Evolutionary conservation across 2,113 vertebrate species (phyloP).

Genomic region (Trichechus manatus): DNA sequence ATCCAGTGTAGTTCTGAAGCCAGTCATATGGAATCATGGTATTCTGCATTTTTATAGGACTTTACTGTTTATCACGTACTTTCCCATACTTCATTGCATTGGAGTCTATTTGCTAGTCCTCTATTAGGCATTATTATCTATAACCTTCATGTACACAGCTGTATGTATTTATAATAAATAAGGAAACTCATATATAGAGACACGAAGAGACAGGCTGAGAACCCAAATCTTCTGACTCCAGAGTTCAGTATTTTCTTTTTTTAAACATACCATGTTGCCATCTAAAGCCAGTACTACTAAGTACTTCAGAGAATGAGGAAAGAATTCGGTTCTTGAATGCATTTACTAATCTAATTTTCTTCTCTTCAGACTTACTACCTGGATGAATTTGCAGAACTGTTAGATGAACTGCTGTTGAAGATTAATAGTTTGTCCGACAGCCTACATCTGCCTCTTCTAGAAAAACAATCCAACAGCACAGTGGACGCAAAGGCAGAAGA

Average conservation of each 20-base stretch:
- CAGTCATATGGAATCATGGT: accelerated
- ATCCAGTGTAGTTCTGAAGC: background rate
- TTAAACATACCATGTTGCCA: background rate
- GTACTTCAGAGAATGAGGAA: background rate
- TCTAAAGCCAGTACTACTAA: accelerated
- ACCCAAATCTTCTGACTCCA: background rate
- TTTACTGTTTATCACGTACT: background rate
- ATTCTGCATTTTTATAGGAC: background rate
- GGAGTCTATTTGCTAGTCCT: accelerated
- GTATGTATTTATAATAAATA: accelerated
- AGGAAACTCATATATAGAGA: background rate
- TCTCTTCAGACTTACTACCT: constrained; percentile 87
- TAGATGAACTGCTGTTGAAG: constrained; percentile 90
- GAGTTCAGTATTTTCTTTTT: accelerated
- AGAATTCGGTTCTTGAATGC: accelerated
- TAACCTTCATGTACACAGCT: background rate
- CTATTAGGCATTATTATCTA: background rate
- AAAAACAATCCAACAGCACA: constrained; percentile 9
- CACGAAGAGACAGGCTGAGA: background rate
- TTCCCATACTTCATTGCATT: background rate
- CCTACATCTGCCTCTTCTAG: constrained; percentile 79
- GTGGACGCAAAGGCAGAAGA: background rate
- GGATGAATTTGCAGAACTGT: constrained; percentile 89
- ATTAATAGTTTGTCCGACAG: constrained; percentile 85
- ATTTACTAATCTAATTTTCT: background rate